phyloP scores from a whole-genome alignment of 2,888 invertebrate species.

The Thalpophila matura region DNA sequence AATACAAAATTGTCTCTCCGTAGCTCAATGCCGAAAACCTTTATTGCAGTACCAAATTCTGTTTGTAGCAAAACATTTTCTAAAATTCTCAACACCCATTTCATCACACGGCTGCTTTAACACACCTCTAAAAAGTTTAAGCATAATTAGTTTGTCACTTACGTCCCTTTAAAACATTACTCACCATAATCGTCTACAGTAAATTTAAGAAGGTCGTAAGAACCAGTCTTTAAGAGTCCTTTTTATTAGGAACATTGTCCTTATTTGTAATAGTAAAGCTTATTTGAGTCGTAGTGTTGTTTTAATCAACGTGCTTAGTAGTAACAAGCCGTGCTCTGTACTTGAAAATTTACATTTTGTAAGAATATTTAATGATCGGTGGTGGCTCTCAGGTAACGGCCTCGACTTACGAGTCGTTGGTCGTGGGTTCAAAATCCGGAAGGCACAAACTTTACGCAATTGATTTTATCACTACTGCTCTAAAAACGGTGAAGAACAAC shows the following conservation, averaged over 20 bases:
- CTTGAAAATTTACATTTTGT: constrained; percentile 14
- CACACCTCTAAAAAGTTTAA: constrained; percentile 33
- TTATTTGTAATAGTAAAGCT: constrained; percentile 23
- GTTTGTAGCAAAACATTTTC: constrained; percentile 26
- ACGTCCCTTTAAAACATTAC: constrained; percentile 13
- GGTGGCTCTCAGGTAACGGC: no score
- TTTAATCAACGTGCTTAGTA: constrained; percentile 26
- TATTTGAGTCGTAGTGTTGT: constrained; percentile 28
- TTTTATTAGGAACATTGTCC: constrained; percentile 35
- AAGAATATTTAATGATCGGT: constrained; percentile 14
- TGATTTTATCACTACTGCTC: no score
- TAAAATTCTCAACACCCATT: constrained; percentile 35
- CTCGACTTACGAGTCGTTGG: no score
- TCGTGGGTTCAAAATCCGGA: no score
- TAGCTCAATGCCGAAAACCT: constrained; percentile 1
- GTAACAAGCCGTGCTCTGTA: constrained; percentile 1
- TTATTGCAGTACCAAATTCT: constrained; percentile 10
- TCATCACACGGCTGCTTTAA: constrained; percentile 22
- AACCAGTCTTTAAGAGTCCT: constrained; percentile 1
- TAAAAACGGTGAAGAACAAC: no score
- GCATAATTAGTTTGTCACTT: constrained; percentile 25
- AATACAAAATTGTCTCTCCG: constrained; percentile 11
- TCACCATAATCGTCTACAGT: constrained; percentile 5
- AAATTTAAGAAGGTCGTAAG: constrained; percentile 26
- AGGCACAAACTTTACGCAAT: no score